These are phyloP conservation scores for Alethe castanea DNA, from an alignment of 2,113 vertebrate genomes.

Conservation along the genomic window DNA sequence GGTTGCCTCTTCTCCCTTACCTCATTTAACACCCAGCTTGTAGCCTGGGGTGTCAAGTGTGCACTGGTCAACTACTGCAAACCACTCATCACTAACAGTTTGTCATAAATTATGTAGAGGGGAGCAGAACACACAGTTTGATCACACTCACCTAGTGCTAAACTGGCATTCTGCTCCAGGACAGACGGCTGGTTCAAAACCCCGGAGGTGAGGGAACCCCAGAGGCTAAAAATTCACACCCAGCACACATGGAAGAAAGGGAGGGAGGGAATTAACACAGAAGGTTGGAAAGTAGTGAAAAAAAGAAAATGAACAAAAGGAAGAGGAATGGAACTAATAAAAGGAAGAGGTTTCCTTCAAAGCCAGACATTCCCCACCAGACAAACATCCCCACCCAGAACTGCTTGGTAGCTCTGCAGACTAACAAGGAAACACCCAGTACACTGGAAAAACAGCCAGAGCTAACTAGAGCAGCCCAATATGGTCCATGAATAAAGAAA, in stretches of 20 bases:
- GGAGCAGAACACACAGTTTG: neutral
- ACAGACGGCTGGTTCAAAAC: neutral
- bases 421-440: neutral
- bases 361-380: neutral
- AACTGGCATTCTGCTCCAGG: neutral
- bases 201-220: accelerated
- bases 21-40: neutral
- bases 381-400: neutral
- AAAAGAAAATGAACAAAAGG: neutral
- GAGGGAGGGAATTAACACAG: neutral
- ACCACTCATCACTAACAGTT: neutral
- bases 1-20: neutral
- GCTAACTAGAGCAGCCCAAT: too few relatives aligned
- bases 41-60: neutral
- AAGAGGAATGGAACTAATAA: neutral
- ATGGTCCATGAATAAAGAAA: neutral
- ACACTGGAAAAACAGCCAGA: neutral
- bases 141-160: neutral
- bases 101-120: neutral
- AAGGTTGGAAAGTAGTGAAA: neutral
- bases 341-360: neutral
- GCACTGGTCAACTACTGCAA: neutral
- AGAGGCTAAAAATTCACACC: neutral
- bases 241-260: neutral
- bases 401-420: neutral